These are phyloP conservation scores for Anableps anableps DNA, from an alignment of 2,797 vertebrate species.

Conservation along the genomic window DNA sequence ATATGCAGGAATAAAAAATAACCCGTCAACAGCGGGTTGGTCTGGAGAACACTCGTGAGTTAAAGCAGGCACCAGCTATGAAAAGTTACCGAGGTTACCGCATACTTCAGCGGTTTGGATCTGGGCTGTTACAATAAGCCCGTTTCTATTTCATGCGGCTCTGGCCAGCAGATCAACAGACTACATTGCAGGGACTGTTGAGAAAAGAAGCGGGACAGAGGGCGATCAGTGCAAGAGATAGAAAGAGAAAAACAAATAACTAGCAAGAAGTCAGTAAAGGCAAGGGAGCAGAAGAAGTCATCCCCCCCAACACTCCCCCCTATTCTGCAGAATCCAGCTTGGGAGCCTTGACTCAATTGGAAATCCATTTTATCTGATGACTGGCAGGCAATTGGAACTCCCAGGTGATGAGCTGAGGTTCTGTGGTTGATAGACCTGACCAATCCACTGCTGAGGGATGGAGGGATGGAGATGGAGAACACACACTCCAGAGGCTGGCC, in stretches of 20 bases:
- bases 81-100: constrained; percentile 24
- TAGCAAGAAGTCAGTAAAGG: constrained; percentile 44
- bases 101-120: constrained; percentile 20
- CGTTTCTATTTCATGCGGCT: constrained; percentile 49
- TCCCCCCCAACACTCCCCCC: constrained; percentile 34
- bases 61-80: constrained; percentile 22
- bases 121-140: constrained; percentile 39
- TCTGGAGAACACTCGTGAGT: constrained; percentile 36
- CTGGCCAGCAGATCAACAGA: constrained; percentile 31
- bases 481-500: constrained; percentile 27
- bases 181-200: constrained; percentile 14
- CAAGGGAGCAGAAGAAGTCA: constrained; percentile 49
- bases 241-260: constrained; percentile 56
- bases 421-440: constrained; percentile 70
- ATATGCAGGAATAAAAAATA: neutral
- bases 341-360: constrained; percentile 72
- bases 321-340: constrained; percentile 26
- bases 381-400: constrained; percentile 73
- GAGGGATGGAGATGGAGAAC: constrained; percentile 50
- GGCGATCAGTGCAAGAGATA: constrained; percentile 39
- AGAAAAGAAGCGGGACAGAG: constrained; percentile 31
- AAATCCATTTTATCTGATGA: constrained; percentile 77
- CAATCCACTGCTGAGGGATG: constrained; percentile 64
- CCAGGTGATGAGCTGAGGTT: constrained; percentile 62
- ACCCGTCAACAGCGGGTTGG: constrained; percentile 29